Conservation (phyloP, 2,113 vertebrate genomes). For the Gymnocephalus cernua region DNA sequence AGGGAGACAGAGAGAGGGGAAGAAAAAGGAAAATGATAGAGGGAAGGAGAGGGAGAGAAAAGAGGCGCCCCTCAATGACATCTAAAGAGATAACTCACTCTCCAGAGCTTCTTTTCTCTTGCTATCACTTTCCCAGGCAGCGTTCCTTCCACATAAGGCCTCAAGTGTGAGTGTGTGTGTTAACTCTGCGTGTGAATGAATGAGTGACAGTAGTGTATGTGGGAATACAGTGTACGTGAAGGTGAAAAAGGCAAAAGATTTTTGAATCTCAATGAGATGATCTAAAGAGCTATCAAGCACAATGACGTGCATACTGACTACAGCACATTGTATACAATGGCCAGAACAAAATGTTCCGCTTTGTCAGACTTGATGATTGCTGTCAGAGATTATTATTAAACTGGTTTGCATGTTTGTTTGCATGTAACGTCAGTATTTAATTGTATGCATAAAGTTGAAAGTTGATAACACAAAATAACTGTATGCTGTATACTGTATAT, state of each 20-base stretch:
- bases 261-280: slow-evolving; percentile 62
- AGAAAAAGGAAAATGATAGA: slow-evolving; percentile 74
- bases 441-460: slow-evolving; percentile 20
- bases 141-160: slow-evolving; percentile 70
- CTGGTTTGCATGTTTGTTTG: slow-evolving; percentile 7
- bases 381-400: slow-evolving; percentile 5
- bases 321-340: slow-evolving; percentile 1
- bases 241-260: slow-evolving; percentile 62
- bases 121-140: slow-evolving; percentile 83
- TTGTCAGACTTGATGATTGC: slow-evolving; percentile 6
- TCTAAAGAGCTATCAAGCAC: slow-evolving; percentile 45
- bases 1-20: slow-evolving; percentile 63
- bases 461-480: slow-evolving; percentile 18
- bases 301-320: slow-evolving; percentile 40
- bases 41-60: slow-evolving; percentile 73
- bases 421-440: slow-evolving; percentile 3
- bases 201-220: slow-evolving; percentile 64
- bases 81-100: slow-evolving; percentile 83
- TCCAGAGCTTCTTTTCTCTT: slow-evolving; percentile 79
- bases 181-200: slow-evolving; percentile 40
- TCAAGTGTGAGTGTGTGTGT: slow-evolving; percentile 57
- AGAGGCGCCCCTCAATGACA: slow-evolving; percentile 81
- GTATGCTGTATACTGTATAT: slow-evolving; percentile 12
- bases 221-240: slow-evolving; percentile 56
- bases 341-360: neutral